These are phyloP conservation scores for Zophobas morio DNA, from an alignment of 1,140 invertebrate species.

Conservation along the genomic window DNA sequence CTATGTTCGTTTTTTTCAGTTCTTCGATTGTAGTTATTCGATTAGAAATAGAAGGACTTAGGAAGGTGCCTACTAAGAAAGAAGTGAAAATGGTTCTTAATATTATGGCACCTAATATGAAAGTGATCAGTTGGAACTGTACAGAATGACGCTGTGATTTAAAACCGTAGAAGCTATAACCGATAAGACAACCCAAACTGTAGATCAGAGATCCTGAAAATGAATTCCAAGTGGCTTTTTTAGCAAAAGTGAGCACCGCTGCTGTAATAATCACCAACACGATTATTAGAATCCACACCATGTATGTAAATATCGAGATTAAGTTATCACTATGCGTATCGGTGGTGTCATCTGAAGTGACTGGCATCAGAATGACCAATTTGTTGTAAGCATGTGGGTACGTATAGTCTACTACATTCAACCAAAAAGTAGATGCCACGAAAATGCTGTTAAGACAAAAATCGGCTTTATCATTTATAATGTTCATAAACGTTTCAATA, in stretches of 20 bases:
- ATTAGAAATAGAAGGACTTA: not conserved
- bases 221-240: not conserved
- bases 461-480: conserved; percentile 11
- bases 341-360: not conserved
- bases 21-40: conserved; percentile 8
- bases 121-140: not conserved
- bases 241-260: not conserved
- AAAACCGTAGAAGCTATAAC: not conserved
- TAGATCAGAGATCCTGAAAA: not conserved
- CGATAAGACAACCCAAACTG: not conserved
- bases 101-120: not conserved
- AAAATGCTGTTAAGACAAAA: conserved; percentile 39
- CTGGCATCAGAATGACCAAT: conserved; percentile 6
- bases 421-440: not conserved
- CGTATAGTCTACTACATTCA: not conserved
- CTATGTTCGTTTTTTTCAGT: not conserved
- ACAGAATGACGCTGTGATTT: not conserved
- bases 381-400: conserved; percentile 22
- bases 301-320: not conserved
- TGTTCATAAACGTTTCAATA: not conserved
- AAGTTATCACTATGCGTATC: not conserved
- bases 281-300: not conserved
- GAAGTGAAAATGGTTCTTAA: conserved; percentile 9
- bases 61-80: not conserved
- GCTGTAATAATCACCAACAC: not conserved